Percentiles rank a stretch among this genome's conserved stretches.
Evolutionary conservation across 2,113 vertebrate genomes (phyloP).

Genomic region (Xenotilapia longispinis): DNA sequence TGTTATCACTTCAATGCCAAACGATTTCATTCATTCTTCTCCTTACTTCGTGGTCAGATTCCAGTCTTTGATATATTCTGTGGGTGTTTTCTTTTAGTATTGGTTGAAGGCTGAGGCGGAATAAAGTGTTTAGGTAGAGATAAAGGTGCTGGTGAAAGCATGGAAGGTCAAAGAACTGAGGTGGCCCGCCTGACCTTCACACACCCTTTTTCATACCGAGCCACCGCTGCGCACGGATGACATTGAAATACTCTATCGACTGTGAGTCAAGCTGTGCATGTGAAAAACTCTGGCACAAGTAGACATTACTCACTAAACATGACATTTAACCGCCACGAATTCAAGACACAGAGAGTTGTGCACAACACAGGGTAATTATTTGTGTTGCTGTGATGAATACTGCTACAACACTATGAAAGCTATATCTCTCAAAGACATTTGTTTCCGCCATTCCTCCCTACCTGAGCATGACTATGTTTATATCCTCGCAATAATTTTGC

Average conservation of each 20-base stretch:
- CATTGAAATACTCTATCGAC: conserved; percentile 65
- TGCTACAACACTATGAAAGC: conserved; percentile 2
- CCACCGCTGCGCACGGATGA: conserved; percentile 44
- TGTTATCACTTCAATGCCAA: conserved; percentile 61
- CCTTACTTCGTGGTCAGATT: conserved; percentile 19
- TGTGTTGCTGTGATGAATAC: conserved; percentile 42
- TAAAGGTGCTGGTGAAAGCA: conserved; percentile 45
- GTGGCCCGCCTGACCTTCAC: conserved; percentile 60
- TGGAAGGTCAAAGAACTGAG: conserved; percentile 54
- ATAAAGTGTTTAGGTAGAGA: conserved; percentile 39
- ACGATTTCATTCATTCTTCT: conserved; percentile 35
- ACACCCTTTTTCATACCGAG: conserved; percentile 47
- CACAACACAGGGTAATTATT: conserved; percentile 35
- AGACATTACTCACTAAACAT: conserved; percentile 58
- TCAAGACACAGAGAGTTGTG: conserved; percentile 29
- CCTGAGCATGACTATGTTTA: neutral
- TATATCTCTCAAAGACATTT: conserved; percentile 16
- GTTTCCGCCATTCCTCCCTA: neutral
- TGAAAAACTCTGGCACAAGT: conserved; percentile 52
- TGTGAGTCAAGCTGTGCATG: conserved; percentile 62
- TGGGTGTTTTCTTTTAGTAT: conserved; percentile 38
- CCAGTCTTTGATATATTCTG: conserved; percentile 38
- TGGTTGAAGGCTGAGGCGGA: conserved; percentile 25
- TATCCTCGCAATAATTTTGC: neutral
- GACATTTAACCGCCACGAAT: conserved; percentile 53